Conservation (phyloP, 2,888 invertebrate genomes). For the Tachystola acroxantha region DNA sequence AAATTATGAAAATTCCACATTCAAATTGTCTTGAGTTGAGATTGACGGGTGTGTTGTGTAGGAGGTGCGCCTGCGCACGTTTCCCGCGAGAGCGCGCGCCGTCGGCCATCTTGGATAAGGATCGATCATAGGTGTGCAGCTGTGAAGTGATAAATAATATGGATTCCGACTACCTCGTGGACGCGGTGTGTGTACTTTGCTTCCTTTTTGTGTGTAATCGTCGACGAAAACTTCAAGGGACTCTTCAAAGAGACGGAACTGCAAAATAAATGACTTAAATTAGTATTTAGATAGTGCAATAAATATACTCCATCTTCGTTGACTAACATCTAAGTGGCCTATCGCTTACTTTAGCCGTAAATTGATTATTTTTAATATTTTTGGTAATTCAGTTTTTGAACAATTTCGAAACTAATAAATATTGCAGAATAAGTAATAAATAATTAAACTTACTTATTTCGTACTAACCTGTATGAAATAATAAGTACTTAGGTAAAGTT, state of each 20-base stretch:
- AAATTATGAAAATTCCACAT: constrained; percentile 29
- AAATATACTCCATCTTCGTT: not conserved
- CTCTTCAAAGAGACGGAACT: constrained; percentile 10
- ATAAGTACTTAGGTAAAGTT: too few species aligned
- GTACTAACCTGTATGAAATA: too few species aligned
- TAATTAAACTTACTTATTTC: too few species aligned
- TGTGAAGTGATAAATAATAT: constrained; percentile 66
- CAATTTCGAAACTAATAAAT: too few species aligned
- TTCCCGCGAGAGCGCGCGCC: constrained; percentile 62
- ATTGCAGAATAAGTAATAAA: too few species aligned
- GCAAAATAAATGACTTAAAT: constrained; percentile 6
- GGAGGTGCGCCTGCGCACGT: constrained; percentile 63
- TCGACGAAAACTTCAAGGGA: constrained; percentile 4
- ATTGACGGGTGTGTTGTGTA: constrained; percentile 40
- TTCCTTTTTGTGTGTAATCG: constrained; percentile 34
- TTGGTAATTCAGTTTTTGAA: too few species aligned
- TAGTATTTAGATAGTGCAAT: not conserved
- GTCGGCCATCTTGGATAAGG: constrained; percentile 72
- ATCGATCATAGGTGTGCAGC: constrained; percentile 75
- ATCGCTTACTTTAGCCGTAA: too few species aligned
- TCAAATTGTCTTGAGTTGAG: constrained; percentile 34
- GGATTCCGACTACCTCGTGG: constrained; percentile 37
- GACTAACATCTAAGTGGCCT: too few species aligned
- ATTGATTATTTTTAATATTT: too few species aligned
- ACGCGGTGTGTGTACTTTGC: constrained; percentile 33